Percentiles rank a stretch among this genome's conserved stretches.
phyloP scores from a whole-genome alignment of 1,140 invertebrate species.

The Camponotus floridanus region DNA sequence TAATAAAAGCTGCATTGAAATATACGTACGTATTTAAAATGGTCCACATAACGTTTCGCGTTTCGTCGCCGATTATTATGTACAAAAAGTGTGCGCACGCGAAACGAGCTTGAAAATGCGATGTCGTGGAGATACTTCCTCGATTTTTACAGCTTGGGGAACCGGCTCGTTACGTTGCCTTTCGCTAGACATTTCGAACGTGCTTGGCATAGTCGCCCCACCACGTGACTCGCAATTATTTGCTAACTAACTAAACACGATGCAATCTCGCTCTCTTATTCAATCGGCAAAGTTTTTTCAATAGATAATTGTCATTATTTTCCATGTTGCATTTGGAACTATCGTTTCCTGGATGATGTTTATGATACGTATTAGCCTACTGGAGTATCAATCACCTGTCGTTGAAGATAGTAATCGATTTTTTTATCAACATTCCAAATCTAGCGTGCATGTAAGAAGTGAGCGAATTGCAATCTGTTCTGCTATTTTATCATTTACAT shows the following conservation, averaged over 20 bases:
- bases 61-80: neutral
- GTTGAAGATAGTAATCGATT: neutral
- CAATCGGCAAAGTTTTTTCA: neutral
- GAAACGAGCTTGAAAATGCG: constrained; percentile 4
- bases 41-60: neutral
- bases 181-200: constrained; percentile 44
- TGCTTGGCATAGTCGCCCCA: constrained; percentile 35
- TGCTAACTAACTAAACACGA: neutral
- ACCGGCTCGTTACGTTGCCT: constrained; percentile 58
- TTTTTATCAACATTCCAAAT: constrained; percentile 2
- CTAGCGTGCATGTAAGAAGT: neutral
- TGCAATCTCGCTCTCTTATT: neutral
- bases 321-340: neutral
- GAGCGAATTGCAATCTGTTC: neutral
- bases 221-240: neutral
- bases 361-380: neutral
- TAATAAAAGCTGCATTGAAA: neutral
- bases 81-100: neutral
- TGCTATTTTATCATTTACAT: neutral
- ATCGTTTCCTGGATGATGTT: neutral
- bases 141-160: constrained; percentile 51
- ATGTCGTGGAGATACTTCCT: neutral
- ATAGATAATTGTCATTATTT: neutral
- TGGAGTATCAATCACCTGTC: neutral
- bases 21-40: neutral